Evolutionary conservation across 2,113 vertebrate genomes (phyloP), one percentile per base, ranked within the genome.

Genomic region (Eublepharis macularius): DNA sequence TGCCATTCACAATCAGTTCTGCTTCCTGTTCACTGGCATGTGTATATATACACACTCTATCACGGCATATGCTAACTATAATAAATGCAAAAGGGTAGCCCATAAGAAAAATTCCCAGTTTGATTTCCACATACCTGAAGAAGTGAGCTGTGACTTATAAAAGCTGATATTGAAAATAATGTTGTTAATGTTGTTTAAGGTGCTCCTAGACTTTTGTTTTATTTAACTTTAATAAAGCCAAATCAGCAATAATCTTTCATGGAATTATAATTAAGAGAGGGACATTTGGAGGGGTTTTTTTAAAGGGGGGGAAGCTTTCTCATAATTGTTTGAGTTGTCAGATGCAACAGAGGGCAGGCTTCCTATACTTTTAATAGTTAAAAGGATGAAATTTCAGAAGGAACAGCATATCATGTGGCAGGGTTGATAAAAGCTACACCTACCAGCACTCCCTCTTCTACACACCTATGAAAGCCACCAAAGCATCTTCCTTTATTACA

Each of bases 31-130:
- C 36, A 76, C 89, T 66, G 72, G 34, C 72, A 43, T 88, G 78
- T 63, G 60, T 24, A 63, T 5, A 63, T 86, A 93, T 89, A 90
- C 91, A 93, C 87, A 93, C 85, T 88, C 81, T 88, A 66, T 73
- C 90, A 90, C 88, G 89, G 82, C 60, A 73, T 84, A 83, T 51
- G 87, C 82, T 32, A 87, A 70, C 7, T 0, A 32, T 87, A 73
- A 87, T 70, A 34, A 51, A 47, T 89, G 51, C 63, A 29, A n/a
- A 90, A 86, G 88, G 54, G 54, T 57, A 57, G 54, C 85, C 83
- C 80, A 87, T 72, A 76, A 76, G 88, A 90, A 63, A 9, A 26
- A 29, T 63, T 63, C 19, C 24, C 21, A 63, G 60, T 29, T 63
- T 16, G 51, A 19, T 54, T 54, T 54, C 51, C 17, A 54, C 51